Evolutionary conservation across 2,888 invertebrate genomes (phyloP).

Genomic region (Chrysomela aeneicollis): DNA sequence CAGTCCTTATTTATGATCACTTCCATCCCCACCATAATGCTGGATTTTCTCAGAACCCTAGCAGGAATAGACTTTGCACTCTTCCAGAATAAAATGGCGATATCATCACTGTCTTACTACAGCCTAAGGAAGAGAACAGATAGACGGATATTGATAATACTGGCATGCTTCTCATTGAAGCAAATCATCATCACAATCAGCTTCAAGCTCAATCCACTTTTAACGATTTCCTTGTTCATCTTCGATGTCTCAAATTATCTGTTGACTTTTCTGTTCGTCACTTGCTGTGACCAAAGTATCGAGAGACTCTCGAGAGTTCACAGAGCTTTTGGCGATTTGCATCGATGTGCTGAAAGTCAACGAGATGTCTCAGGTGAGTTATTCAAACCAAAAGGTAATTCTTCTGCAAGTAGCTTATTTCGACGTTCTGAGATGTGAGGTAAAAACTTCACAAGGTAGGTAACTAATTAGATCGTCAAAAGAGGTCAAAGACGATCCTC

Average conservation of each 20-base stretch:
- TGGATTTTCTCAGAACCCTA: neutral
- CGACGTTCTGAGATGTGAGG: too few relatives aligned
- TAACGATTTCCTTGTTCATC: neutral
- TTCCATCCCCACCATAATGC: neutral
- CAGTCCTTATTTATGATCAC: neutral
- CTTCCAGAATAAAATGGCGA: neutral
- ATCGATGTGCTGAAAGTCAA: neutral
- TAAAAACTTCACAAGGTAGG: too few relatives aligned
- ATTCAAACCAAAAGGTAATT: neutral
- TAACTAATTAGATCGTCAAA: too few relatives aligned
- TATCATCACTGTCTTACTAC: neutral
- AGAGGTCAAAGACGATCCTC: too few relatives aligned
- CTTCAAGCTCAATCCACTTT: neutral
- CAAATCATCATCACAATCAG: neutral
- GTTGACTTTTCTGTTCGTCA: neutral
- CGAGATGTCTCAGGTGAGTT: neutral
- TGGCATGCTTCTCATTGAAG: neutral
- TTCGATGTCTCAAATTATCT: neutral
- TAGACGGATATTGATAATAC: neutral
- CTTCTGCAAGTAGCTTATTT: neutral
- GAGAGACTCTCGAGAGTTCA: neutral
- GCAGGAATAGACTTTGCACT: neutral
- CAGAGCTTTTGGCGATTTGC: neutral
- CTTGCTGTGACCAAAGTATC: neutral
- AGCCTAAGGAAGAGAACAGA: neutral